Base-by-base conservation (phyloP, 2,113 vertebrate genomes). In the Alligator sinensis region DNA sequence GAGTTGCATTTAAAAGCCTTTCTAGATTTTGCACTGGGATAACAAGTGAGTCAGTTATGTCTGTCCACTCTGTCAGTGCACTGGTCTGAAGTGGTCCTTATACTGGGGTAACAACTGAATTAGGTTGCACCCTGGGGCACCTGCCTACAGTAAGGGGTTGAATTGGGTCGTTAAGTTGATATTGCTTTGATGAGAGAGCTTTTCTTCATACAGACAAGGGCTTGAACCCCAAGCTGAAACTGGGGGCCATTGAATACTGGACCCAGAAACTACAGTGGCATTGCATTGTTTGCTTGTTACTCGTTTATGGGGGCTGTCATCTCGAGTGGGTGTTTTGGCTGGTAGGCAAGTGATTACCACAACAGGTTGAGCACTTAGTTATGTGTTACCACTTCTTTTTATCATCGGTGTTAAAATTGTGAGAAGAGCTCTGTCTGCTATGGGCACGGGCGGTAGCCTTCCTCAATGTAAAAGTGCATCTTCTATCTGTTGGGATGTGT, bases 201-300 rank as follows among this genome's bases (percentile, higher is more conserved):
- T 15, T 81, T 11, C 60, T 19, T 72, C 34, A 27, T 16, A n/a
- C 64, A n/a, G 30, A 10, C 0, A 0, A 1, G 3, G 55, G 8
- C 21, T 92, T 60, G 77, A 63, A 66, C 30, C 4, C 47, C 21
- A 61, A 58, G 4, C 25, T 30, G 59, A 0, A 19, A 79, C 38
- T 11, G 0, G 5, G n/a, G 81, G 4, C 60, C 72, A 4, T 9
- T 74, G 68, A 87, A 47, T 78, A 17, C 6, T 15, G 59, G 30
- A 2, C 28, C 47, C 4, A 1, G 7, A 59, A 80, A 6, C 30
- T 14, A 2, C 57, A 2, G 1, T 1, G n/a, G 19, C 9, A 15
- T 11, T 34, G 47, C 64, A 2, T 61, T 17, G 55, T 58, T 75
- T 54, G 62, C 22, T 14, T 66, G 5, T 9, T 62, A 25, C 75